Evolutionary conservation across 2,888 invertebrate genomes (phyloP).

Genomic region (Pseudeuparius sepicola): DNA sequence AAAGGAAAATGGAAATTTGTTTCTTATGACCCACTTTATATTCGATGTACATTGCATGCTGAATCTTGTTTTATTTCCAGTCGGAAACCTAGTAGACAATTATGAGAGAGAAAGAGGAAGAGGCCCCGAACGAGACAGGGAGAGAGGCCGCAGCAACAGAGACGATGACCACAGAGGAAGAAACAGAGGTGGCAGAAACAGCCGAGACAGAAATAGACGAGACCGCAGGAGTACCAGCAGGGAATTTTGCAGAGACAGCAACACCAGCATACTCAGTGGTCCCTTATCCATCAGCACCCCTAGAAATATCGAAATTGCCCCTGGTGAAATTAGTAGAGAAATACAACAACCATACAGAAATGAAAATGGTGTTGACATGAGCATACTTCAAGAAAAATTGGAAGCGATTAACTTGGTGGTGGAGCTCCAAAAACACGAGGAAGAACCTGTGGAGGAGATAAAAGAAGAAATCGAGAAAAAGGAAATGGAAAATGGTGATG

Average conservation of each 20-base stretch:
- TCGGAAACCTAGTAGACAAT: no score
- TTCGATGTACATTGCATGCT: no score
- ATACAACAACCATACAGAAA: no score
- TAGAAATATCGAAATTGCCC: no score
- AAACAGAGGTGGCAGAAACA: conserved; percentile 16
- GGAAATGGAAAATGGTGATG: conserved; percentile 13
- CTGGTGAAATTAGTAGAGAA: no score
- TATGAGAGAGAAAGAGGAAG: conserved; percentile 11
- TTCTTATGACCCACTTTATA: no score
- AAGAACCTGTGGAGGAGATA: no score
- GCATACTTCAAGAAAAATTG: no score
- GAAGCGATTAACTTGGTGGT: no score
- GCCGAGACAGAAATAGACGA: conserved; percentile 15
- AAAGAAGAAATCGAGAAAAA: not conserved
- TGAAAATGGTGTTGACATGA: not conserved
- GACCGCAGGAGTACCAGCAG: conserved; percentile 13
- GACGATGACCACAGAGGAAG: conserved; percentile 15
- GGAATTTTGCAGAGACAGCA: not conserved
- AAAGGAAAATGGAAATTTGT: conserved; percentile 7
- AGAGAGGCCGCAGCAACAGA: conserved; percentile 15
- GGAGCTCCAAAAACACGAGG: no score
- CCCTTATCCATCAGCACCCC: no score
- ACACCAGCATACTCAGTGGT: not conserved
- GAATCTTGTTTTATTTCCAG: no score
- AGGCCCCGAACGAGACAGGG: conserved; percentile 14